Evolutionary conservation across 2,113 vertebrate genomes (phyloP), one percentile per base, ranked within the genome.

Genomic region (Nesogale talazaci): DNA sequence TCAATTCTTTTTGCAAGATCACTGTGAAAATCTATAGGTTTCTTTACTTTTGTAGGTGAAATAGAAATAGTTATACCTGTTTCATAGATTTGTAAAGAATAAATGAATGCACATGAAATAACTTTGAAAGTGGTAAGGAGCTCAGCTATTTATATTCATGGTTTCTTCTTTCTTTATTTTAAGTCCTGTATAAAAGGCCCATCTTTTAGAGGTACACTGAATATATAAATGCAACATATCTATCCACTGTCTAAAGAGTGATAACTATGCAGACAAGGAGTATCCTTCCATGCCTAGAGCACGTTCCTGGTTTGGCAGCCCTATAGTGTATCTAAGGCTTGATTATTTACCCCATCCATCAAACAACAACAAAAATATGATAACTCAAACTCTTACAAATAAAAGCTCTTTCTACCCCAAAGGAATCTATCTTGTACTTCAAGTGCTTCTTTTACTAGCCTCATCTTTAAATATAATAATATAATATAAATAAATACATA

Each of bases 31-130:
- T 15, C 12, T 94, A 5, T 72, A 10, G 23, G 22, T 86, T 69
- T 94, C 38, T 92, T 94, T 22, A 79, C 70, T 61, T 75, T 87
- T 75, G 69, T 16, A 82, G 25, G 61, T 72, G 52, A 93, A 93
- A 89, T 77, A 77, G 86, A 93, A 77, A 79, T 76, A 91, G 75
- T 88, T 82, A 46, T 76, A 36, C 40, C 87, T 92, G 10, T 1
- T 31, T 80, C 31, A 52, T 46, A 90, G 29, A 78, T 74, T 76
- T 87, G n/a, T 81, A 81, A 84, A 88, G 42, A 52, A 92, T 52
- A 76, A 93, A 86, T 84, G 36, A 63, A 81, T 69, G n/a, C 61
- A 52, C 46, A 69, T 40, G 36, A 96, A 80, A 83, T 65, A 67
- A 10, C 84, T 79, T 72, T 52, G 42, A 87, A 90, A 88, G 84